Evolutionary conservation across 2,888 invertebrate genomes (phyloP), one percentile per base, ranked within the genome.

Genomic region (Malthinus flaveolus): DNA sequence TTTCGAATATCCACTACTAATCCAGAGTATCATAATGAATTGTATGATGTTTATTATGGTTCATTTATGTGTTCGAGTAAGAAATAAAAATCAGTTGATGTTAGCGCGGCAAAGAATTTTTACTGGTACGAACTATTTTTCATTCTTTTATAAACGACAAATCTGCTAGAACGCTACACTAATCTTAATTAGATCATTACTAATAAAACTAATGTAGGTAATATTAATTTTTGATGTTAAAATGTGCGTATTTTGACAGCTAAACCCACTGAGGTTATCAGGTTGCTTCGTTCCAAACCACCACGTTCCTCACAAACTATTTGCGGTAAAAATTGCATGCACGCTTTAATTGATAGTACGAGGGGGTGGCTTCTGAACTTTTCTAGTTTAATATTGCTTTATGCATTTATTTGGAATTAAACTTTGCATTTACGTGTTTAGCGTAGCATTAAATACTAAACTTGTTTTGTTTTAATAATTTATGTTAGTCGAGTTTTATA

Each of bases 1-100:
- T 67, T 99, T 94, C 84, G 98, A 99, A 82, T 83, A 92, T 75
- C 97, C 98, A 56, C 83, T 99, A 64, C 85, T 99, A 68, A 85
- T 95, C 61, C 99, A 99, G 82, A 98, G 97, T 81, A 86, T 98
- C 75, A 87, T 99, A 56, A 99, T 99, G 99, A 97, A 94, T 75
- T 76, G 91, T 56, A 91, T 95, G 66, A 99, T 99, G 99, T 87
- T 97, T 80, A 83, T 88, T 55, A 93, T 98, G 93, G 90, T 97
- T 65, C 91, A 95, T 78, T 82, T 97, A 47, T 97, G 97, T 83
- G 92, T 97, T 23, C 85, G 83, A 75, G 90, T 95, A 64, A 87
- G 89, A 71, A 90, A 90, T 78, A 88, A 88, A 78, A 92, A 87
- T 77, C 88, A 90, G 78, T 86, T 91, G 62, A 83, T 89, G 64